Base-by-base conservation (phyloP, 2,888 invertebrate genomes). In the Melanostoma scalare region DNA sequence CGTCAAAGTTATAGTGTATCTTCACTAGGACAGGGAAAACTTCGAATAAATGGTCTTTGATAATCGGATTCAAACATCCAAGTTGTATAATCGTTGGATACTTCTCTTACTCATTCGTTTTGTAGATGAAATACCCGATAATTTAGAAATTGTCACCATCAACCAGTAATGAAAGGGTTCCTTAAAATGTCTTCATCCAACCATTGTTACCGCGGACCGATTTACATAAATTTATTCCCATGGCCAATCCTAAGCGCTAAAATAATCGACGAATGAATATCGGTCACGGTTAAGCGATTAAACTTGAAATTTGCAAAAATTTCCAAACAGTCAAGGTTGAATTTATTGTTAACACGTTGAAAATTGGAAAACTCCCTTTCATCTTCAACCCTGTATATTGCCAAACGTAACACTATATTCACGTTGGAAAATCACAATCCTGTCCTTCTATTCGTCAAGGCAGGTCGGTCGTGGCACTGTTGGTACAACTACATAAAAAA, bases 241-340 rank as follows among this genome's bases (percentile, higher is more conserved):
- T 9, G 67, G 79, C 38, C 74, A 74, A 67, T 42, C 36, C 42
- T 48, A 35, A 35, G 10, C 42, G 36, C 35, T 68, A 65, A 71
- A 78, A 78, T 69, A 82, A 76, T 68, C 65, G 20, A 20, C 20
- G 46, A 63, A 50, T 46, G 33, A 73, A 82, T 78, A 68, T 82
- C 73, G 79, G 74, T 79, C 84, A 84, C 36, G 84, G 78, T 55
- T 74, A 63, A 53, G 61, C 60, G 84, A 71, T 74, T 84, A 78
- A 84, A 84, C 84, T 84, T 84, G 84, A 84, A 78, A 71, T 75
- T 74, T 9, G 44, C 53, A 36, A 75, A 72, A 75, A 60, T 42
- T 50, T 67, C 50, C 61, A 56, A 69, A 3, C 58, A 69, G 36
- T 75, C 71, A 84, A 79, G 84, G 84, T 67, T 74, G 61, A 71